Percentiles rank a stretch among this genome's conserved stretches.
Evolutionary conservation across 2,888 invertebrate genomes (phyloP).

Genomic region (Agrotis exclamationis): DNA sequence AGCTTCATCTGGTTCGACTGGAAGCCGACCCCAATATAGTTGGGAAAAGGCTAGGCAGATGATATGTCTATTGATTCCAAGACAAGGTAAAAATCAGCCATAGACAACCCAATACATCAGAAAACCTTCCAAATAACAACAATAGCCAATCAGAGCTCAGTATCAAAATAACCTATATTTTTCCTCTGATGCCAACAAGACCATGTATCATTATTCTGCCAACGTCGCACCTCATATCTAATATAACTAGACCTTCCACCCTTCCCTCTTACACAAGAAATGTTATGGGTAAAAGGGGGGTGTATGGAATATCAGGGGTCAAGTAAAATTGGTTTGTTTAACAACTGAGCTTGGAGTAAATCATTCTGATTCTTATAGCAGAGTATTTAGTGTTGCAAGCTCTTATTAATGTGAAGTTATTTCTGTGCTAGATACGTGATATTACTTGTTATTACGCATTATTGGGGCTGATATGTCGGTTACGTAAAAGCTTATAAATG

Average conservation of each 20-base stretch:
- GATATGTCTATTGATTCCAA: too few species aligned
- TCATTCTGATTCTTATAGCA: slow-evolving; percentile 51
- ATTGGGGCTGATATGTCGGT: slow-evolving; percentile 7
- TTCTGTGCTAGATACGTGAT: slow-evolving; percentile 25
- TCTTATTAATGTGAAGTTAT: slow-evolving; percentile 43
- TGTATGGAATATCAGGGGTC: not conserved
- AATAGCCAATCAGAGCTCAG: slow-evolving; percentile 42
- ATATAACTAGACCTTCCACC: slow-evolving; percentile 37
- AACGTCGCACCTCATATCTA: slow-evolving; percentile 48
- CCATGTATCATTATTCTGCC: slow-evolving; percentile 60
- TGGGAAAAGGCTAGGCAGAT: too few species aligned
- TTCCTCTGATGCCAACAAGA: slow-evolving; percentile 33
- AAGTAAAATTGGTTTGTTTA: slow-evolving; percentile 31
- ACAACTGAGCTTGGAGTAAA: slow-evolving; percentile 37
- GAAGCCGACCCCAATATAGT: too few species aligned
- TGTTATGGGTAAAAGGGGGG: not conserved
- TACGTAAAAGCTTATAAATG: not conserved
- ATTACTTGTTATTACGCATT: slow-evolving; percentile 17
- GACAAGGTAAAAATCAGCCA: not conserved
- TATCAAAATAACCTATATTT: slow-evolving; percentile 57
- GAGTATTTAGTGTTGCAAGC: slow-evolving; percentile 48
- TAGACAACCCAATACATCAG: not conserved
- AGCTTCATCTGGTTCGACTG: too few species aligned
- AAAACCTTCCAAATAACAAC: slow-evolving; percentile 22
- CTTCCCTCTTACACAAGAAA: not conserved